phyloP scores from a whole-genome alignment of 2,797 vertebrate species.

The Myotis findleyi region DNA sequence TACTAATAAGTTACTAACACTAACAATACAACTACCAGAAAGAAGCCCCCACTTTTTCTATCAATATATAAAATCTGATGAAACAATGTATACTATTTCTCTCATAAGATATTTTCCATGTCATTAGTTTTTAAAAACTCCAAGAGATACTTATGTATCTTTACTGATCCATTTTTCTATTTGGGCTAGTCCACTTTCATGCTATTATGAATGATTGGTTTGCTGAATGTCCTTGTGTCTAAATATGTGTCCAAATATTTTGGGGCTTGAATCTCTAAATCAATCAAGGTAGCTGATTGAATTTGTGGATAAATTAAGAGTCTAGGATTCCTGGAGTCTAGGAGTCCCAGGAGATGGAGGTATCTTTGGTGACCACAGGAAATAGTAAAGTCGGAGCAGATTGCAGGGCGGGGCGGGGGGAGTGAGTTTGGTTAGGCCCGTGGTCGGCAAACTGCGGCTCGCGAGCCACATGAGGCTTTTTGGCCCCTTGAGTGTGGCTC shows the following conservation, averaged over 20 bases:
- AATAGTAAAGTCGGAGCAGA: background rate
- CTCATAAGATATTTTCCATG: background rate
- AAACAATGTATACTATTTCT: background rate
- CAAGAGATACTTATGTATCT: background rate
- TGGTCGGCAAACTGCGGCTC: no score
- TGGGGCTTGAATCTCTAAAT: background rate
- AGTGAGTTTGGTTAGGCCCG: background rate
- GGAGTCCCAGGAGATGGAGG: background rate
- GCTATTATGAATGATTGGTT: background rate
- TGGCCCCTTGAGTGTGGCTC: no score
- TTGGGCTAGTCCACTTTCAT: background rate
- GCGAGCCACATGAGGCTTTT: no score
- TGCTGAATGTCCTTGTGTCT: background rate
- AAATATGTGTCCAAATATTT: background rate
- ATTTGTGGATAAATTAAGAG: background rate
- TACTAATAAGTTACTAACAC: background rate
- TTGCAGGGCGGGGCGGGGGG: background rate
- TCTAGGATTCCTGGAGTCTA: background rate
- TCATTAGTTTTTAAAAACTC: background rate
- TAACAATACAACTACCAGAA: background rate
- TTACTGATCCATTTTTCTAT: background rate
- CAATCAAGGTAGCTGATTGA: background rate
- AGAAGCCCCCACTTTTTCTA: background rate
- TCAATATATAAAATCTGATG: background rate
- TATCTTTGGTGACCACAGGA: background rate